phyloP scores from a whole-genome alignment of 2,888 invertebrate genomes.

The Cremastinae sp. region DNA sequence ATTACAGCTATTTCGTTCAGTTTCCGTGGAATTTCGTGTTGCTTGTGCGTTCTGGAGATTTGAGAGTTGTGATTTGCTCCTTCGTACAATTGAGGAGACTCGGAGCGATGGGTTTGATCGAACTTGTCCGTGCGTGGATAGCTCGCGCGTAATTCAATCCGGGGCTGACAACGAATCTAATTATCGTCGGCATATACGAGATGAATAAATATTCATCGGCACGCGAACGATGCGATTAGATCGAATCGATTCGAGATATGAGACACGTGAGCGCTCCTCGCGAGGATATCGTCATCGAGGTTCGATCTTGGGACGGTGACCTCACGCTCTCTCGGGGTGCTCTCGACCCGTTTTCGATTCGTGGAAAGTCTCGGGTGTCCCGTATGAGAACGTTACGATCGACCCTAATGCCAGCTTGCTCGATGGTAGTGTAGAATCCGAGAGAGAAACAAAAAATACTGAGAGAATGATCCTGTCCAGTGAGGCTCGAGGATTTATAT shows the following conservation, averaged over 20 bases:
- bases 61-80: not conserved
- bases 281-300: slow-evolving; percentile 46
- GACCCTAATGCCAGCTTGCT: slow-evolving; percentile 58
- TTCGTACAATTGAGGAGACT: too few species aligned
- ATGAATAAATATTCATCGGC: not conserved
- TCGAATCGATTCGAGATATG: slow-evolving; percentile 44
- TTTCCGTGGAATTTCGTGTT: slow-evolving; percentile 39
- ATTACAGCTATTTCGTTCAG: slow-evolving; percentile 74
- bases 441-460: slow-evolving; percentile 47
- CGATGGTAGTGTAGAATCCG: slow-evolving; percentile 30
- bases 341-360: slow-evolving; percentile 65
- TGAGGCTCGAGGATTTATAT: slow-evolving; percentile 63
- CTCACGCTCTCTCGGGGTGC: slow-evolving; percentile 56
- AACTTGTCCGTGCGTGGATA: too few species aligned
- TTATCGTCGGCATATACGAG: not conserved
- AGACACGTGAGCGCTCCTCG: slow-evolving; percentile 1
- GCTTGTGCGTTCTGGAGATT: not conserved
- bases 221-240: slow-evolving; percentile 20
- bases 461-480: slow-evolving; percentile 60
- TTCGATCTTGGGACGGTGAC: slow-evolving; percentile 61
- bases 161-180: not conserved
- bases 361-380: slow-evolving; percentile 62
- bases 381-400: slow-evolving; percentile 55
- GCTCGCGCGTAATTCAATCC: too few species aligned
- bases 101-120: too few species aligned